These are phyloP conservation scores for Diadumene lineata DNA, from an alignment of 92 coral and sea anemone species.

Conservation along the genomic window DNA sequence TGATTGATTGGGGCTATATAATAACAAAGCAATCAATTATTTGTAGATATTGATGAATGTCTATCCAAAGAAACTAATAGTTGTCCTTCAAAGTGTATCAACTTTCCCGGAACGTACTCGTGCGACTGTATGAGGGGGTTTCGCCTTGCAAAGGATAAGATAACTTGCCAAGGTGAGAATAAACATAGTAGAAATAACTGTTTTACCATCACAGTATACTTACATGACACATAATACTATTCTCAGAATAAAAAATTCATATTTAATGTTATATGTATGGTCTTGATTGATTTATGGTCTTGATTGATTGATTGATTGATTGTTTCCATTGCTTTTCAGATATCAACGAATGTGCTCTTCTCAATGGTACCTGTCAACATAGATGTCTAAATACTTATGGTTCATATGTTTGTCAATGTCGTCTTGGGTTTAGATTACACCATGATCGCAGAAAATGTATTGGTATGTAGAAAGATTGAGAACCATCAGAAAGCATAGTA, in stretches of 20 bases:
- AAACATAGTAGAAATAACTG: not conserved
- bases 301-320: not conserved
- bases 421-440: slow-evolving; percentile 42
- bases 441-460: slow-evolving; percentile 41
- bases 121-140: slow-evolving; percentile 53
- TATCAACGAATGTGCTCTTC: slow-evolving; percentile 46
- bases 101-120: slow-evolving; percentile 39
- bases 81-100: slow-evolving; percentile 37
- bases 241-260: not conserved
- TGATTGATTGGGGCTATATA: too few relatives aligned
- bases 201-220: too few relatives aligned
- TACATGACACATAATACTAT: not conserved
- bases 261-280: not conserved
- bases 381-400: slow-evolving; percentile 54
- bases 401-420: slow-evolving; percentile 66
- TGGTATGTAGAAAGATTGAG: too few relatives aligned
- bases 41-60: slow-evolving; percentile 59
- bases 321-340: slow-evolving; percentile 24
- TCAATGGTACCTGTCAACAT: slow-evolving; percentile 58
- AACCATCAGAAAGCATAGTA: not conserved
- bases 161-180: slow-evolving; percentile 39
- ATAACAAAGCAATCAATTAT: too few relatives aligned
- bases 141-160: slow-evolving; percentile 15
- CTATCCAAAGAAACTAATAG: slow-evolving; percentile 31
- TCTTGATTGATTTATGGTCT: not conserved